These are phyloP conservation scores for Lepidotrigona ventralis DNA, from an alignment of 1,140 invertebrate genomes.

Conservation along the genomic window DNA sequence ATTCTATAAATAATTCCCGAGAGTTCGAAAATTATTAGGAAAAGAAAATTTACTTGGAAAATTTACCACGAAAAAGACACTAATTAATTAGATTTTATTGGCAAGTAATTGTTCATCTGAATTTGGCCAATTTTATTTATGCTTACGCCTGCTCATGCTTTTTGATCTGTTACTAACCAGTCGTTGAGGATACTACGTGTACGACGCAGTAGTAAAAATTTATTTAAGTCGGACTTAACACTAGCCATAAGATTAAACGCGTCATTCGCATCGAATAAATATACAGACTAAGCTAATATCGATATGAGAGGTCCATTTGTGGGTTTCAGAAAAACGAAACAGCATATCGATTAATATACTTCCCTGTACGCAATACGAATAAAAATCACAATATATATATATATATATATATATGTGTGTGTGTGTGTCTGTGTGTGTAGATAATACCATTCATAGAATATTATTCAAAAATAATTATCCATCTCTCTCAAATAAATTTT, in stretches of 20 bases:
- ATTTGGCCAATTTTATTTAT: neutral
- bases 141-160: neutral
- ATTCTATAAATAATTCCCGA: neutral
- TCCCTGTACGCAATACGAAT: neutral
- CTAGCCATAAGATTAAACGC: neutral
- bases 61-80: neutral
- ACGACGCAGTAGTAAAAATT: slow-evolving; percentile 14
- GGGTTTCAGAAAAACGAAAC: neutral
- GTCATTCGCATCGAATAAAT: neutral
- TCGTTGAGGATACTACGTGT: too few species aligned
- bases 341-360: neutral
- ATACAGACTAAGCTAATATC: neutral
- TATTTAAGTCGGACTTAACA: slow-evolving; percentile 5
- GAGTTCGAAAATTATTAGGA: neutral
- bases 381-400: neutral
- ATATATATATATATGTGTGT: neutral
- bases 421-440: too few species aligned
- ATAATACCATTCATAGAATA: neutral
- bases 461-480: neutral
- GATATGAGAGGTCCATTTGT: too few species aligned
- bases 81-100: too few species aligned
- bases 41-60: neutral
- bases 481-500: neutral
- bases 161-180: neutral
- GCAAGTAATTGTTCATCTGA: too few species aligned